Conservation (phyloP, 2,113 vertebrate species). For the Ariopsis seemanni region DNA sequence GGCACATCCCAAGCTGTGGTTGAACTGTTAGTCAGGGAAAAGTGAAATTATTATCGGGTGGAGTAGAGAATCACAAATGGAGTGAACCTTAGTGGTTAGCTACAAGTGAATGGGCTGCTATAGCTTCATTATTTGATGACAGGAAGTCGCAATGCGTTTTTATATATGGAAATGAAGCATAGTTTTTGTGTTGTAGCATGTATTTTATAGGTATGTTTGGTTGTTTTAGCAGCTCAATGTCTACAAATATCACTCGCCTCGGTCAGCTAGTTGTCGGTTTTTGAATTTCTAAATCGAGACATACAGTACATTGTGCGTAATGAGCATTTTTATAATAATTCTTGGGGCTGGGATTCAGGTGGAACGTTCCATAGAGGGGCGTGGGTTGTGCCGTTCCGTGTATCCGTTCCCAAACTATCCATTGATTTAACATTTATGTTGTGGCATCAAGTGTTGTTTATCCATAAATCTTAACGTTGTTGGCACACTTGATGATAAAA, state of each 20-base stretch:
- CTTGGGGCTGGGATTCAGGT: not conserved
- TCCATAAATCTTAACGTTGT: conserved; percentile 13
- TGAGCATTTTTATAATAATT: not conserved
- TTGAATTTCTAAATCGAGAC: not conserved
- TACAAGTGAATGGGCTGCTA: not conserved
- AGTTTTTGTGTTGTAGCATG: not conserved
- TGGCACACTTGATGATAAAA: not conserved
- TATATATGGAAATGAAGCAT: not conserved
- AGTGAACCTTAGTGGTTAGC: not conserved
- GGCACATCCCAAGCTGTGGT: not conserved
- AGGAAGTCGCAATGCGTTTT: not conserved
- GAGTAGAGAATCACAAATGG: not conserved
- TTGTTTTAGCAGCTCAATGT: not conserved
- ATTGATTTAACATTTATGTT: not conserved
- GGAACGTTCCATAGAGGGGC: not conserved
- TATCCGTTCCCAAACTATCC: not conserved
- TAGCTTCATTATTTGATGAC: not conserved
- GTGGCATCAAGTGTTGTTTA: not conserved
- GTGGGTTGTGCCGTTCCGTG: not conserved
- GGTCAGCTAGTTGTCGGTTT: not conserved
- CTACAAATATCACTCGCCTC: not conserved
- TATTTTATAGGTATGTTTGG: no score
- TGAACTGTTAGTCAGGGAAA: conserved; percentile 8
- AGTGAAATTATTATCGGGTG: not conserved
- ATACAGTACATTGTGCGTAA: not conserved